A percentile compares a stretch with the other conserved stretches of the same genome.
phyloP scores from a whole-genome alignment of 2,888 invertebrate species.

The Blastobasis lacticolella region DNA sequence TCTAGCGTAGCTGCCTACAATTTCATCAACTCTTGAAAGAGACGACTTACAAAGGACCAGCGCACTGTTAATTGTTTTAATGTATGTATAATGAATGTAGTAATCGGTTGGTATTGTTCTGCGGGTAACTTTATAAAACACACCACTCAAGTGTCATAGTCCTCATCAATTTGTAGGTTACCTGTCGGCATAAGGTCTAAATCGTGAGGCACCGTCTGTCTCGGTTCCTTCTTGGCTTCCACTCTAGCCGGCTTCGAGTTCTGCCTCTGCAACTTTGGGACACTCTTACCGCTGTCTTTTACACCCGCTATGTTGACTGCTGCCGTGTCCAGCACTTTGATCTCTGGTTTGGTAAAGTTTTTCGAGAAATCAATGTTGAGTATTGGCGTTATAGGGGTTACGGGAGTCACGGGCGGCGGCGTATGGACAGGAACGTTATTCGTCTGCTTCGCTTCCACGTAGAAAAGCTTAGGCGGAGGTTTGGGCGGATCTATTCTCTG shows the following conservation, averaged over 20 bases:
- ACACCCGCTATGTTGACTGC: slow-evolving; percentile 32
- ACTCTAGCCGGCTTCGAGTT: slow-evolving; percentile 40
- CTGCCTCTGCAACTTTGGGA: slow-evolving; percentile 33
- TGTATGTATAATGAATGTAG: too few species aligned
- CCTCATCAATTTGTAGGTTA: slow-evolving; percentile 65
- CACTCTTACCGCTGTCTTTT: slow-evolving; percentile 30
- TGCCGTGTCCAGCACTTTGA: slow-evolving; percentile 49
- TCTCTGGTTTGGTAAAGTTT: slow-evolving; percentile 50
- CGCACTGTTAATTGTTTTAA: too few species aligned
- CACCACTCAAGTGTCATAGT: slow-evolving; percentile 67
- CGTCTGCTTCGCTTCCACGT: slow-evolving; percentile 22
- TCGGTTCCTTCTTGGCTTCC: slow-evolving; percentile 36
- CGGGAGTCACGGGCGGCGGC: slow-evolving; percentile 16
- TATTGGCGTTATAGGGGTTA: slow-evolving; percentile 45
- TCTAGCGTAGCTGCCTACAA: too few species aligned
- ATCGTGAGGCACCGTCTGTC: slow-evolving; percentile 30
- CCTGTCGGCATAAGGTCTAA: slow-evolving; percentile 57
- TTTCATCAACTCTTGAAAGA: too few species aligned
- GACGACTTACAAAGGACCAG: too few species aligned
- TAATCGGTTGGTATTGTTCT: too few species aligned
- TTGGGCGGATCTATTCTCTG: slow-evolving; percentile 27
- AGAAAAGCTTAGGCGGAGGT: slow-evolving; percentile 32
- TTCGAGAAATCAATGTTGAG: slow-evolving; percentile 64
- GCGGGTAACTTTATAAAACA: neutral
- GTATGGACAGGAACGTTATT: slow-evolving; percentile 17